Evolutionary conservation across 2,113 vertebrate genomes (phyloP), one percentile per base, ranked within the genome.

Genomic region (Pluvianellus socialis): DNA sequence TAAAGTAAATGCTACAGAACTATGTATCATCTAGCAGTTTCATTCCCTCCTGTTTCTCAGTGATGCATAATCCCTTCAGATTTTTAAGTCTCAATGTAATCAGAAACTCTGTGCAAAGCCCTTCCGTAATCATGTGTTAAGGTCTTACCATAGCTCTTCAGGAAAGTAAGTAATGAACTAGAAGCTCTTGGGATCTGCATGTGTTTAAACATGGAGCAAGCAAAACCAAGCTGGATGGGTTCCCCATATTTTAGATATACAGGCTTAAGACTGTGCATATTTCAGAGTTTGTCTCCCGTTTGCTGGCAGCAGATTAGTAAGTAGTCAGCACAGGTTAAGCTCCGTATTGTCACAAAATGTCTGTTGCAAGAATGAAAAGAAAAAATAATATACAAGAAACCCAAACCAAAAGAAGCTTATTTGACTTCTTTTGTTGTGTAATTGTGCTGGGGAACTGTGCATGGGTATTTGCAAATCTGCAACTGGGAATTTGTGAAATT

Each of bases 161-260:
- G 58, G 19, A 92, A 88, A 74, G 42, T 12, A 91, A 96, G 42
- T 32, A 80, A 89, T n/a, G 61, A 89, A 72, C 30, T n/a, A 62
- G 6, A 67, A 52, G n/a, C 26, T 94, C 44, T 56, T 35, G 56
- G 56, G 26, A 77, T 49, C 32, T 53, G 27, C 28, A 50, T 12
- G 3, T 66, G 15, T 71, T 95, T 92, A 86, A 74, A 73, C 12
- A 91, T 1, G 6, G 28, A 93, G 14, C 6, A 82, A 88, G 26
- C 5, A 75, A 86, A 87, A 28, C 6, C 22, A 52, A 50, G 3
- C 3, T 50, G 30, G 63, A 44, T 16, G 12, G 21, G 26, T 50
- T 75, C 9, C 22, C 7, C 7, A 2, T 71, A 33, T 86, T 83
- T 86, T 62, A 88, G 80, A 76, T 19, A 76, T 1, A 62, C 7